Conservation (phyloP, 2,888 invertebrate species). For the Phlogophora meticulosa region DNA sequence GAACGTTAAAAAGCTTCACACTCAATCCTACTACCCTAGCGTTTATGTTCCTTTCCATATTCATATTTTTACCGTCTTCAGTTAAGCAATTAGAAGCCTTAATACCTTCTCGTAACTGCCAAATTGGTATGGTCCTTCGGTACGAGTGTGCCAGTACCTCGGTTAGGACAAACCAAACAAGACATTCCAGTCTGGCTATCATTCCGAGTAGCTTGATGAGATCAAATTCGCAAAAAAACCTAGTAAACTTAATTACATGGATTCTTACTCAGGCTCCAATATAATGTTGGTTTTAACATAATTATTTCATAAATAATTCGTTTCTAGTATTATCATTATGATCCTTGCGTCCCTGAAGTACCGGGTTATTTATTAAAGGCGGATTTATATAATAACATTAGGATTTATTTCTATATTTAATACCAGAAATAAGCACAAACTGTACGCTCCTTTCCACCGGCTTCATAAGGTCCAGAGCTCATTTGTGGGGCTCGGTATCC, state of each 20-base stretch:
- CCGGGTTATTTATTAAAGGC: too few species aligned
- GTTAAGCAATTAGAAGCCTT: slow-evolving; percentile 36
- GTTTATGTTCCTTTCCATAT: slow-evolving; percentile 46
- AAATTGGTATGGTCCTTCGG: slow-evolving; percentile 7
- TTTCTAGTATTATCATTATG: too few species aligned
- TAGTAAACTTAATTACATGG: slow-evolving; percentile 50
- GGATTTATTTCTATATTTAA: too few species aligned
- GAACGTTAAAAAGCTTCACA: slow-evolving; percentile 60
- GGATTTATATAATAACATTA: too few species aligned
- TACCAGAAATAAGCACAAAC: too few species aligned
- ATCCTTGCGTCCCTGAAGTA: too few species aligned
- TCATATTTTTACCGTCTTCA: slow-evolving; percentile 38
- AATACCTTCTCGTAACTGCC: not conserved
- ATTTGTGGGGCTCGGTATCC: too few species aligned
- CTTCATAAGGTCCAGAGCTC: too few species aligned
- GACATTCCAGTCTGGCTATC: slow-evolving; percentile 62
- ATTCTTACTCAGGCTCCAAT: slow-evolving; percentile 23
- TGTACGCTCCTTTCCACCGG: too few species aligned
- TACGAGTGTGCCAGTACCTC: slow-evolving; percentile 38
- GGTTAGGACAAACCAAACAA: slow-evolving; percentile 49
- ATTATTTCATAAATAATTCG: not conserved
- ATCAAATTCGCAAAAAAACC: slow-evolving; percentile 64
- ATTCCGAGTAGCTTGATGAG: slow-evolving; percentile 60
- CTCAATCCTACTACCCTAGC: slow-evolving; percentile 54
- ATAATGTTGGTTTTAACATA: slow-evolving; percentile 15